Conservation (phyloP, 2,113 vertebrate species). For the Camarhynchus parvulus region DNA sequence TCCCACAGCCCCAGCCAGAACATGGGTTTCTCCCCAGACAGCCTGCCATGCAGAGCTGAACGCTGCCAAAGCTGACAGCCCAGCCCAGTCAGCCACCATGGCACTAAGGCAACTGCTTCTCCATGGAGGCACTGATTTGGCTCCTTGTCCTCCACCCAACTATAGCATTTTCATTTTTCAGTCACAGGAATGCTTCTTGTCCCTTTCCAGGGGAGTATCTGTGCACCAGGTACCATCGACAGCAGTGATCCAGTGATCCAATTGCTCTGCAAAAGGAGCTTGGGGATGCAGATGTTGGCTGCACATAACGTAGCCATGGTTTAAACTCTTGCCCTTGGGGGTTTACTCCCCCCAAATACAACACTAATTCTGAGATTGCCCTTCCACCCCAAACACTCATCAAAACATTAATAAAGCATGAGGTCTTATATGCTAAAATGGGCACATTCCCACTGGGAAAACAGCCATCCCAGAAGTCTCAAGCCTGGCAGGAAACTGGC, state of each 20-base stretch:
- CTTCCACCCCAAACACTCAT: background rate
- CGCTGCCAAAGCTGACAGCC: rapidly evolving
- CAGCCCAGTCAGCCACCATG: background rate
- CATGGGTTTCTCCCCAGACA: background rate
- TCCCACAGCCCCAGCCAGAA: background rate
- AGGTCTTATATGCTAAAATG: slow-evolving; percentile 23
- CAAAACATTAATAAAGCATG: slow-evolving; percentile 32
- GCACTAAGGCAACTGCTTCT: background rate
- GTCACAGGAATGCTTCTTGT: background rate
- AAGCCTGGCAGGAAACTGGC: slow-evolving; percentile 58
- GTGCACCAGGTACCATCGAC: rapidly evolving
- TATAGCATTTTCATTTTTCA: background rate
- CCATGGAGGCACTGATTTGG: background rate
- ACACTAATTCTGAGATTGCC: background rate
- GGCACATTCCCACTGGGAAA: slow-evolving; percentile 60
- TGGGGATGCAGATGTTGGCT: background rate
- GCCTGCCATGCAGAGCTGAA: rapidly evolving
- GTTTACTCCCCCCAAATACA: background rate
- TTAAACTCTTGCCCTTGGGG: background rate
- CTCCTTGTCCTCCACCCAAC: background rate
- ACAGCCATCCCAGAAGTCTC: slow-evolving; percentile 10
- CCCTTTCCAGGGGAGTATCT: background rate
- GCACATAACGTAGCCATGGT: background rate
- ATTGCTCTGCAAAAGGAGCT: background rate
- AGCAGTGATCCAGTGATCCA: background rate